Evolutionary conservation across 1,140 invertebrate genomes (phyloP), one percentile per base, ranked within the genome.

Genomic region (Laupala kohalensis): DNA sequence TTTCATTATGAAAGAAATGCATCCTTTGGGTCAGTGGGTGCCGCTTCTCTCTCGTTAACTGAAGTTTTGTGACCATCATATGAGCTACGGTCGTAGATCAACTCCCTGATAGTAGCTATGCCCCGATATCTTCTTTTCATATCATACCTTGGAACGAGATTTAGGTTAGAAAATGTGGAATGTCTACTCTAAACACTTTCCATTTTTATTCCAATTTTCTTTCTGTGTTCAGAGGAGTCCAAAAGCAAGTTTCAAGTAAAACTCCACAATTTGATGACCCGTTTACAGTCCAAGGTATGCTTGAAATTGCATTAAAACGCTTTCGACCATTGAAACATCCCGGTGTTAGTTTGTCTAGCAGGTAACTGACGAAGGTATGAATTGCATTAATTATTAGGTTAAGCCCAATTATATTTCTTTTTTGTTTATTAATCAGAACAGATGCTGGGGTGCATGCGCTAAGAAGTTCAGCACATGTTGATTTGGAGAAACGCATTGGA

Each of bases 401-500:
- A 15, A 66, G 15, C n/a, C 25, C 15, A 26, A 23, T 13, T 66
- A 66, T 6, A 15, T 26, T 66, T 5, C 15, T n/a, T 30, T 2
- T 68, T 23, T 26, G 26, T 29, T 64, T 69, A 37, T 28, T n/a
- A n/a, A n/a, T n/a, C n/a, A 72, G 74, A 28, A 75, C 74, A 15
- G 74, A 75, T 64, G 62, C 37, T 26, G 74, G 74, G 19, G 74
- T 75, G 27, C 74, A 75, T 68, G 73, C 73, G 6, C 64, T 75
- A 6, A 69, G 73, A 23, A 69, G 71, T 28, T 69, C 74, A 27
- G 73, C 71, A 68, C 74, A 75, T 37, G 69, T 74, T 15, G 74
- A 75, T 53, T 62, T 75, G 63, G 73, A 74, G 64, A 71, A 67
- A 25, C 28, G 15, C 6, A 64, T 65, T 24, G 15, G 25, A 64